phyloP scores from a whole-genome alignment of 2,797 vertebrate species.

The Merluccius polli region DNA sequence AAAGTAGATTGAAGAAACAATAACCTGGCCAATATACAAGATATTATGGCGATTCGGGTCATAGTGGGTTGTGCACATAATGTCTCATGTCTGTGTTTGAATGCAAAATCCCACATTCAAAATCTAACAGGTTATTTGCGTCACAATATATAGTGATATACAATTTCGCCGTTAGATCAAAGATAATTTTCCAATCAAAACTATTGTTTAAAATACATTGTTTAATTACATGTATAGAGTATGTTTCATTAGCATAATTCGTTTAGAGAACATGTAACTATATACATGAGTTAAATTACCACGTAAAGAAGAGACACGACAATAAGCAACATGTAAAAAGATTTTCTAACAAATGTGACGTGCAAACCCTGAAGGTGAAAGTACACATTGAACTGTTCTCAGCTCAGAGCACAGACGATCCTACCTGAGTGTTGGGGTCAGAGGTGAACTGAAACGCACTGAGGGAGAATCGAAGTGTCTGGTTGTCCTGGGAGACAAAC shows the following conservation, averaged over 20 bases:
- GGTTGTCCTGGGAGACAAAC: constrained; percentile 55
- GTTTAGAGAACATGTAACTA: background rate
- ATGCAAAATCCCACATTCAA: too few relatives aligned
- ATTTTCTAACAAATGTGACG: background rate
- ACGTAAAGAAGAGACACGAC: background rate
- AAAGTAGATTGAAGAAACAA: background rate
- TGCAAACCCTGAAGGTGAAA: background rate
- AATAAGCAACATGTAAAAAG: background rate
- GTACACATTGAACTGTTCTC: background rate
- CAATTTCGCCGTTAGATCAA: background rate
- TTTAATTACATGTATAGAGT: background rate
- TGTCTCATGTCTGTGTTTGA: too few relatives aligned
- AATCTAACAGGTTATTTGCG: background rate
- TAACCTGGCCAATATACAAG: too few relatives aligned
- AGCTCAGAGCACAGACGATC: background rate
- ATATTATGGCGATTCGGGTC: too few relatives aligned
- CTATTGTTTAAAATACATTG: too few relatives aligned
- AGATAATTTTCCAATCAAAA: too few relatives aligned
- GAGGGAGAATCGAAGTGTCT: constrained; percentile 61
- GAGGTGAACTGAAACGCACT: constrained; percentile 69
- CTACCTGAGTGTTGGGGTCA: constrained; percentile 58
- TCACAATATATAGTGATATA: background rate
- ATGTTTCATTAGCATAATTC: background rate
- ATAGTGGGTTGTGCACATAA: too few relatives aligned
- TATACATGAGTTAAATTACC: background rate